A percentile compares a stretch with the other conserved stretches of the same genome.
These are phyloP conservation scores for Lepidotrigona ventralis DNA, from an alignment of 1,140 invertebrate species.

Conservation along the genomic window DNA sequence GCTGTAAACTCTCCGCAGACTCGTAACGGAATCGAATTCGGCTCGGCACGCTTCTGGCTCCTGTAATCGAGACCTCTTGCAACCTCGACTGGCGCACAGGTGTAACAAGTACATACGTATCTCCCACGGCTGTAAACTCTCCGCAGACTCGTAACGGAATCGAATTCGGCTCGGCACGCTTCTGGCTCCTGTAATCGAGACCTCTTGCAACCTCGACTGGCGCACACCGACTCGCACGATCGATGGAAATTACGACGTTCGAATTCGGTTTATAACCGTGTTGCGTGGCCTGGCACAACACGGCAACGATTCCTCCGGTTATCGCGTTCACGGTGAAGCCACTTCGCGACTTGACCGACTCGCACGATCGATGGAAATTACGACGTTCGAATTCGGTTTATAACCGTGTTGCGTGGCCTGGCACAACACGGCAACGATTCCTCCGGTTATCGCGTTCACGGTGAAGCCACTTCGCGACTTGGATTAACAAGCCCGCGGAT, in stretches of 20 bases:
- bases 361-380: conserved; percentile 35
- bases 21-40: conserved; percentile 28
- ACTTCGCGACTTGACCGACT: not conserved
- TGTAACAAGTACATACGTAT: not conserved
- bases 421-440: not conserved
- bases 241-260: conserved; percentile 34
- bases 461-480: not conserved
- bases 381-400: conserved; percentile 25
- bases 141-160: conserved; percentile 20
- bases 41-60: conserved; percentile 8
- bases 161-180: conserved; percentile 18
- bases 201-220: not conserved
- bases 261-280: conserved; percentile 29
- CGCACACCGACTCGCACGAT: not conserved
- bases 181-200: conserved; percentile 35
- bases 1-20: conserved; percentile 24
- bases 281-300: not conserved
- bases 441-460: conserved; percentile 9
- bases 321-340: conserved; percentile 5
- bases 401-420: conserved; percentile 19
- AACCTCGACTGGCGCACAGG: not conserved
- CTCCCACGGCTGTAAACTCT: conserved; percentile 20
- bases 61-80: conserved; percentile 33
- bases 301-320: conserved; percentile 11
- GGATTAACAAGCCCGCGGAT: conserved; percentile 2